These are phyloP conservation scores for Blastobasis lacticolella DNA, from an alignment of 2,888 invertebrate species.

Conservation along the genomic window DNA sequence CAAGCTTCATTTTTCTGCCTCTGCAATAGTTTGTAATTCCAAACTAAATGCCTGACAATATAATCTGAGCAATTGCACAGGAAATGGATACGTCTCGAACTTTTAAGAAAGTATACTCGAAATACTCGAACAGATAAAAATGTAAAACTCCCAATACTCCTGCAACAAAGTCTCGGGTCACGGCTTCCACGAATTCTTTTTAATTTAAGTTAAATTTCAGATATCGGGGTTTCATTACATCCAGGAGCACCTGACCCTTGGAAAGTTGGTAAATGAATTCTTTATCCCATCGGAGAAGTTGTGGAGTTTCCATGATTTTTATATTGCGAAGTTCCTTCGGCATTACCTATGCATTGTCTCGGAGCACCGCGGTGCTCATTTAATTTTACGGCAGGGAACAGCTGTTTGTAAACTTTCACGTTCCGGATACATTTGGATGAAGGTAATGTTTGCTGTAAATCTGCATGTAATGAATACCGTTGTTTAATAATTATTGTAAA, in stretches of 20 bases:
- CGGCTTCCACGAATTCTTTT: no score
- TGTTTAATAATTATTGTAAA: no score
- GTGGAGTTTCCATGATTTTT: constrained; percentile 63
- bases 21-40: no score
- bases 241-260: constrained; percentile 43
- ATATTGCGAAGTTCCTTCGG: constrained; percentile 52
- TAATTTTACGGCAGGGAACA: constrained; percentile 39
- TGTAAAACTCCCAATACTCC: no score
- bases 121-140: no score
- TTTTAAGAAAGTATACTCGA: no score
- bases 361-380: constrained; percentile 32
- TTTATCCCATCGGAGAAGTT: constrained; percentile 55
- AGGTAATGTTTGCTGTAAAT: neutral
- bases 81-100: no score
- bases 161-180: no score
- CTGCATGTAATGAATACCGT: neutral
- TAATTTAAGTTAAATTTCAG: neutral
- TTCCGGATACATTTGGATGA: constrained; percentile 1
- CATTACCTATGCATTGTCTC: constrained; percentile 67
- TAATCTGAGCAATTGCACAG: no score
- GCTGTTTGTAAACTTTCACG: constrained; percentile 14
- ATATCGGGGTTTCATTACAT: neutral
- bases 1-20: no score
- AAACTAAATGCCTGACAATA: no score
- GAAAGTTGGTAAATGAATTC: constrained; percentile 51